Base-by-base conservation (phyloP, 2,888 invertebrate genomes). In the Hermaeophaga mercurialis region DNA sequence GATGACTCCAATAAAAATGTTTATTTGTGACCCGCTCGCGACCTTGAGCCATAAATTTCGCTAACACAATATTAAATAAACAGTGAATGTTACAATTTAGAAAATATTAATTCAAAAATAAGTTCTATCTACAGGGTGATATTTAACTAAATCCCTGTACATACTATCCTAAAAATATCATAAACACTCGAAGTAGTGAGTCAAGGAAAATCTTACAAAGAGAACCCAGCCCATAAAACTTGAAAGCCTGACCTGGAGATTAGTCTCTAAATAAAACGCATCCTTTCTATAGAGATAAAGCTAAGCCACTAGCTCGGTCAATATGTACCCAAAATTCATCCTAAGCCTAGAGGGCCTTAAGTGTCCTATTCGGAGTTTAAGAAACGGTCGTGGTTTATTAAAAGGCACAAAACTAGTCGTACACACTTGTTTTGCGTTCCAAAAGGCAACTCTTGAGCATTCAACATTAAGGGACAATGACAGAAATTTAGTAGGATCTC, bases 191-290 rank as follows among this genome's bases (percentile, higher is more conserved):
- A 4, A 7, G 3, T 28, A 22, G 22, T 22, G n/a, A 22, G 22
- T 5, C 22, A 3, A 22, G 22, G 3, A 5, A 22, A 22, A 22
- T 22, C 7, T 22, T 5, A 22, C 7, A 22, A 28, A 28, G 5
- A 28, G 2, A 28, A 2, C 28, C 8, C 4, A 22, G 7, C 22
- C 7, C 7, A 5, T 22, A 22, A 22, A 22, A 22, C 12, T 31
- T 11, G 2, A 4, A 31, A 6, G 9, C 31, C 31, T 3, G 31
- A 12, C 31, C 31, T 31, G 28, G 2, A 2, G 22, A n/a, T 3
- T 14, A 8, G 19, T 50, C 50, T 31, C 19, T 41, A 50, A 50
- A 50, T 50, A 50, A 50, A 39, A 50, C 38, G 41, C 39, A 34
- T 46, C 12, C 33, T 45, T 8, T 12, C 5, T 14, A 14, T 11